phyloP scores from a whole-genome alignment of 2,113 vertebrate species.

The Strix aluco region DNA sequence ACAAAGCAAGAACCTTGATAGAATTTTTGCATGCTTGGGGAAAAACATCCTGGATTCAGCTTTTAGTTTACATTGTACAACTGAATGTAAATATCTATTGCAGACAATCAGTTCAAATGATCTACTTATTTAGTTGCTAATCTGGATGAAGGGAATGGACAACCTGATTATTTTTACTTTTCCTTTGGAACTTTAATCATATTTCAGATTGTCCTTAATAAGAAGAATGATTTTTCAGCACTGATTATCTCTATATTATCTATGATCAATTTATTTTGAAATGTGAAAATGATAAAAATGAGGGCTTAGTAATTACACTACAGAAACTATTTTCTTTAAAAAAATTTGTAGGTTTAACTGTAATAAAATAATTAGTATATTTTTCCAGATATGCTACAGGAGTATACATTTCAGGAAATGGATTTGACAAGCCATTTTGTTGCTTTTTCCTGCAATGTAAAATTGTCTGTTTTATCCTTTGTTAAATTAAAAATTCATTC shows the following conservation, averaged over 20 bases:
- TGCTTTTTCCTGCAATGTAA: slow-evolving; percentile 22
- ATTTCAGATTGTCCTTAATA: not conserved
- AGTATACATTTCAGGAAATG: not conserved
- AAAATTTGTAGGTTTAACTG: not conserved
- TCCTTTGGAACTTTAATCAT: not conserved
- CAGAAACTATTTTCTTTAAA: not conserved
- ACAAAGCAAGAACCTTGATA: not conserved
- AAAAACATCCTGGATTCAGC: not conserved
- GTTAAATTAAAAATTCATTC: slow-evolving; percentile 56
- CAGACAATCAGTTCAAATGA: not conserved
- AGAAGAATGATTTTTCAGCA: not conserved
- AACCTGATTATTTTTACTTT: not conserved
- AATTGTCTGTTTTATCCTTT: slow-evolving; percentile 29
- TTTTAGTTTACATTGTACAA: not conserved
- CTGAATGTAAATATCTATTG: not conserved
- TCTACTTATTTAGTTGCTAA: not conserved
- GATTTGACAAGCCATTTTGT: slow-evolving; percentile 14
- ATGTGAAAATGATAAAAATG: not conserved
- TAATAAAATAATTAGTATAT: not conserved
- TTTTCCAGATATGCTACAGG: not conserved
- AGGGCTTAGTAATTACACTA: not conserved
- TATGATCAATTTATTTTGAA: not conserved
- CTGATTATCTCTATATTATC: not conserved
- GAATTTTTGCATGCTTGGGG: not conserved
- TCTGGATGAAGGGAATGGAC: not conserved